These are phyloP conservation scores for Odontocolon sp. DNA, from an alignment of 2,888 invertebrate species.

Conservation along the genomic window DNA sequence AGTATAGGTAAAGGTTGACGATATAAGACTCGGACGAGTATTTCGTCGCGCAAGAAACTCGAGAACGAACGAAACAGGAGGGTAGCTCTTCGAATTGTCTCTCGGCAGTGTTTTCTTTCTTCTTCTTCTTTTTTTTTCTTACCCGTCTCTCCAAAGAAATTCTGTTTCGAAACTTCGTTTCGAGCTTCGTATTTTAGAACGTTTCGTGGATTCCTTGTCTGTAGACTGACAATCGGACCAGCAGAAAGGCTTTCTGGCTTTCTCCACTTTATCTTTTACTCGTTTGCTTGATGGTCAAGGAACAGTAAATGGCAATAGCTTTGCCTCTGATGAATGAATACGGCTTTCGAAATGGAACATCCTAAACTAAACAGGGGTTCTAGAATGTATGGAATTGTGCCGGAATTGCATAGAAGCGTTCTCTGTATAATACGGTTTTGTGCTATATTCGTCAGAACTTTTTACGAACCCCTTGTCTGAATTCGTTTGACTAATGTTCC, in stretches of 20 bases:
- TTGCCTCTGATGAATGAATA: too few relatives aligned
- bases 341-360: too few relatives aligned
- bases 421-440: too few relatives aligned
- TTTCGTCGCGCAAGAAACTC: constrained; percentile 15
- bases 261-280: not conserved
- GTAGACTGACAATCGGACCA: too few relatives aligned
- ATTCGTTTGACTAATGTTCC: too few relatives aligned
- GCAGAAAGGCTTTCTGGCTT: too few relatives aligned
- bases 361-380: too few relatives aligned
- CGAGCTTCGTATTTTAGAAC: not conserved
- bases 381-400: too few relatives aligned
- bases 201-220: not conserved
- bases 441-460: too few relatives aligned
- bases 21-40: constrained; percentile 4
- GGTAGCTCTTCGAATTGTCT: constrained; percentile 8
- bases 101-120: not conserved
- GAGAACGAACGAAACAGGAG: constrained; percentile 22
- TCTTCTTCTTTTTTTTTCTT: not conserved
- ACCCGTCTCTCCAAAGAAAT: not conserved
- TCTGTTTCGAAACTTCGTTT: constrained; percentile 15
- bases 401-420: too few relatives aligned
- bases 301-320: not conserved
- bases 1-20: constrained; percentile 3
- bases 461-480: too few relatives aligned
- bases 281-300: not conserved